phyloP scores from a whole-genome alignment of 2,888 invertebrate species.

The Oegoconia quadripuncta region DNA sequence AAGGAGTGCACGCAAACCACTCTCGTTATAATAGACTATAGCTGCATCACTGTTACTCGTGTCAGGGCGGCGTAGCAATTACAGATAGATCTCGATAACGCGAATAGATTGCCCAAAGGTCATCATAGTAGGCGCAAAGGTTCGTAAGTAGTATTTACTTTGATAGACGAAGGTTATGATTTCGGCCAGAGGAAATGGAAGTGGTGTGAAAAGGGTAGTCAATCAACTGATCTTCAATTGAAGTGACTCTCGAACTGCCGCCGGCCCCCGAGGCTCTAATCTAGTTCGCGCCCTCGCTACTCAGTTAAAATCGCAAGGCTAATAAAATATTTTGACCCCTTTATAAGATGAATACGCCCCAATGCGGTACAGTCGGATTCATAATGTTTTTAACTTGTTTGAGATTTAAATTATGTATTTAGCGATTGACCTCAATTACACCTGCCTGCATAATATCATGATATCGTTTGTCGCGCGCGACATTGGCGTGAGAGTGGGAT shows the following conservation, averaged over 20 bases:
- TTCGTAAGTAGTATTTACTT: not conserved
- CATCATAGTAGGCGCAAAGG: too few relatives aligned
- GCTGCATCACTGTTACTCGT: too few relatives aligned
- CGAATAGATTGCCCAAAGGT: too few relatives aligned
- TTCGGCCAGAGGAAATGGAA: not conserved
- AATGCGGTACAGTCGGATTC: constrained; percentile 48
- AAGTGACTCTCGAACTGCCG: constrained; percentile 52
- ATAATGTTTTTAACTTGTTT: constrained; percentile 2
- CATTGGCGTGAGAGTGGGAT: too few relatives aligned
- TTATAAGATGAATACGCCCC: constrained; percentile 75
- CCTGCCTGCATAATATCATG: too few relatives aligned
- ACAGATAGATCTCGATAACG: too few relatives aligned
- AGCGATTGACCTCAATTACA: too few relatives aligned
- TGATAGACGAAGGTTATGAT: not conserved
- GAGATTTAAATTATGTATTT: too few relatives aligned
- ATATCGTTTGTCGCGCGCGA: too few relatives aligned
- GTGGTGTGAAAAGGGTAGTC: constrained; percentile 30
- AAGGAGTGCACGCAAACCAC: too few relatives aligned
- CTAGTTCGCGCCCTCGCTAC: constrained; percentile 69
- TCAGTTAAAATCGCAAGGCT: constrained; percentile 77
- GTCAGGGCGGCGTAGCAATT: too few relatives aligned
- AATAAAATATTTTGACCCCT: constrained; percentile 79
- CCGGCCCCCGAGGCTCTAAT: constrained; percentile 58
- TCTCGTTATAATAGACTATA: too few relatives aligned
- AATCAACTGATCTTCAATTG: constrained; percentile 32